Evolutionary conservation across 2,888 invertebrate species (phyloP).

Genomic region (Latheticus oryzae): DNA sequence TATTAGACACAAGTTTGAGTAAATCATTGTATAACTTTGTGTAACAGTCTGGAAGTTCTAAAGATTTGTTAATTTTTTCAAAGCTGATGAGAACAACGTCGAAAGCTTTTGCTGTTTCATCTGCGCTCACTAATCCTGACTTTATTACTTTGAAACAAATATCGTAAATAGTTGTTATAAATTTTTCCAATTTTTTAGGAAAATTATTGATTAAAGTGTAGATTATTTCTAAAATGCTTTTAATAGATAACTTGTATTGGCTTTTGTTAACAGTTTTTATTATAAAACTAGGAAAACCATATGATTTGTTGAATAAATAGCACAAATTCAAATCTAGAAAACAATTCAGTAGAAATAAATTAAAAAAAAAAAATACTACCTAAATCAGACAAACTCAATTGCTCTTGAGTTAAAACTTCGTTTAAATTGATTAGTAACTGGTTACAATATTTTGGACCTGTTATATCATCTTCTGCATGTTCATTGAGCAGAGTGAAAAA

Average conservation of each 20-base stretch:
- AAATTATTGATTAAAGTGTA: slow-evolving; percentile 58
- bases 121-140: slow-evolving; percentile 45
- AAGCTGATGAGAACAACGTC: slow-evolving; percentile 53
- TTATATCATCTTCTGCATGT: slow-evolving; percentile 40
- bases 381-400: slow-evolving; percentile 47
- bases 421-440: slow-evolving; percentile 49
- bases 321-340: slow-evolving; percentile 57
- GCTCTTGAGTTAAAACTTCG: slow-evolving; percentile 51
- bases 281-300: slow-evolving; percentile 55
- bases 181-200: slow-evolving; percentile 51
- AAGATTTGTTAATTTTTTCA: slow-evolving; percentile 49
- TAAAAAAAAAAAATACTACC: slow-evolving; percentile 40
- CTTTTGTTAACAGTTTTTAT: slow-evolving; percentile 45
- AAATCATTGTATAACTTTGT: slow-evolving; percentile 44
- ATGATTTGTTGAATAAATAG: slow-evolving; percentile 54
- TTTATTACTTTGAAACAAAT: slow-evolving; percentile 52
- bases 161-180: slow-evolving; percentile 53
- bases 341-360: slow-evolving; percentile 1
- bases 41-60: slow-evolving; percentile 48
- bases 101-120: slow-evolving; percentile 55
- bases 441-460: slow-evolving; percentile 44
- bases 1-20: slow-evolving; percentile 41
- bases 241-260: slow-evolving; percentile 50
- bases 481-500: slow-evolving; percentile 45
- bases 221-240: slow-evolving; percentile 56